These are phyloP conservation scores for Andrena minutula DNA, from an alignment of 2,888 invertebrate genomes.

Conservation along the genomic window DNA sequence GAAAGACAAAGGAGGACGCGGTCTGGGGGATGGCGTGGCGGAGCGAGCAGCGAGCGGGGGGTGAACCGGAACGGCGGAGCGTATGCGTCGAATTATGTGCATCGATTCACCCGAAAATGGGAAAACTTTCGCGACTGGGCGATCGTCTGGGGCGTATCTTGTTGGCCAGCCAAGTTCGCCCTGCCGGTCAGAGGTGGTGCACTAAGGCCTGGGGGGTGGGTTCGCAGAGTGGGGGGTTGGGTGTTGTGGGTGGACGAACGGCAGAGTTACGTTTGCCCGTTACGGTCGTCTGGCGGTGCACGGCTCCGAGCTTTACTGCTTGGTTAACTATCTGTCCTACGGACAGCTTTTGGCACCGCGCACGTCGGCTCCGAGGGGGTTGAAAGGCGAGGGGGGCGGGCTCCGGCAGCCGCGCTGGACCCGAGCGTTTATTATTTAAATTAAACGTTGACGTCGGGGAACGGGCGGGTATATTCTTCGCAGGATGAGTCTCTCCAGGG, in stretches of 20 bases:
- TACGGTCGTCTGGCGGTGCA: slow-evolving; percentile 52
- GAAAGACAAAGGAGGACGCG: slow-evolving; percentile 34
- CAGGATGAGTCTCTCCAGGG: no score
- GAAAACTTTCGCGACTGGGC: slow-evolving; percentile 62
- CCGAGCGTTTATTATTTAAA: slow-evolving; percentile 56
- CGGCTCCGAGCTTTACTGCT: slow-evolving; percentile 49
- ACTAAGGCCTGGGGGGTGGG: not conserved
- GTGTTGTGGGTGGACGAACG: slow-evolving; percentile 11
- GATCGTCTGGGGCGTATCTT: slow-evolving; percentile 63
- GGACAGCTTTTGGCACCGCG: slow-evolving; percentile 57
- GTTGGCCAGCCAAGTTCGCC: slow-evolving; percentile 57
- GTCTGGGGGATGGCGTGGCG: slow-evolving; percentile 6
- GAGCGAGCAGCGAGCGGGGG: slow-evolving; percentile 31
- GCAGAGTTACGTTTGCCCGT: slow-evolving; percentile 49
- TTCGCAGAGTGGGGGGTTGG: not conserved
- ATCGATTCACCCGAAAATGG: slow-evolving; percentile 81
- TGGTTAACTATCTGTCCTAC: slow-evolving; percentile 61
- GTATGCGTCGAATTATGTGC: slow-evolving; percentile 80
- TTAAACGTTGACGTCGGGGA: slow-evolving; percentile 47
- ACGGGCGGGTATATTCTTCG: slow-evolving; percentile 21
- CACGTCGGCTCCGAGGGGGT: slow-evolving; percentile 20
- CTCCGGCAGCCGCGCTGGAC: slow-evolving; percentile 8
- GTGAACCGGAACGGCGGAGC: slow-evolving; percentile 37
- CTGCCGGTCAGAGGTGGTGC: slow-evolving; percentile 31
- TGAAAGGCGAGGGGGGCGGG: not conserved